Percentiles rank a stretch among this genome's conserved stretches.
Evolutionary conservation across 2,113 vertebrate species (phyloP).

Genomic region (Mesitornis unicolor): DNA sequence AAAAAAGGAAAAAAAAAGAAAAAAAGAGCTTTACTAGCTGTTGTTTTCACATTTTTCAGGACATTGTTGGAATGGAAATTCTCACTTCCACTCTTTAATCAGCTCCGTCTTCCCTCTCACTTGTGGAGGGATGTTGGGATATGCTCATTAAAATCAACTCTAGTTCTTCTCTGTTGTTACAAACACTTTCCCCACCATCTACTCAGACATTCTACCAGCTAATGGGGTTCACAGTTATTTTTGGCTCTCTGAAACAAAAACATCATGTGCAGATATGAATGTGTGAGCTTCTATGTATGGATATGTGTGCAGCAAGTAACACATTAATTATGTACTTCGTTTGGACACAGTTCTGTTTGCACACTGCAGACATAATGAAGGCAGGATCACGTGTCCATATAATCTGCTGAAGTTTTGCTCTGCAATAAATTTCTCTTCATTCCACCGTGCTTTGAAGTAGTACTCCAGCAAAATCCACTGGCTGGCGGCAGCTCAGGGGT

Average conservation of each 20-base stretch:
- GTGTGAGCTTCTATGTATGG: background rate
- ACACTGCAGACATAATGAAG: background rate
- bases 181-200: background rate
- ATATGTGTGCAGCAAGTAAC: background rate
- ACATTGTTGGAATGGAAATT: background rate
- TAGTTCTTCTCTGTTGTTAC: background rate
- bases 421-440: background rate
- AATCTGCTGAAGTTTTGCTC: background rate
- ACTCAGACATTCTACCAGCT: background rate
- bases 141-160: background rate
- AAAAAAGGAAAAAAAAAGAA: too few species aligned
- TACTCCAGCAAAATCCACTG: background rate
- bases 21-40: background rate
- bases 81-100: background rate
- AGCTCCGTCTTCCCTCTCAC: background rate
- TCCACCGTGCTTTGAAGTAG: background rate
- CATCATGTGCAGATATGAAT: background rate
- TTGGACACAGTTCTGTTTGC: background rate
- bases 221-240: background rate
- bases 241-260: background rate
- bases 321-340: background rate
- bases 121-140: background rate
- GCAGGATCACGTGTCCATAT: rapidly evolving
- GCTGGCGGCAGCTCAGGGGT: background rate
- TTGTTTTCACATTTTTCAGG: background rate